phyloP scores from a whole-genome alignment of 2,888 invertebrate species.

The Lasioglossum villosulum region DNA sequence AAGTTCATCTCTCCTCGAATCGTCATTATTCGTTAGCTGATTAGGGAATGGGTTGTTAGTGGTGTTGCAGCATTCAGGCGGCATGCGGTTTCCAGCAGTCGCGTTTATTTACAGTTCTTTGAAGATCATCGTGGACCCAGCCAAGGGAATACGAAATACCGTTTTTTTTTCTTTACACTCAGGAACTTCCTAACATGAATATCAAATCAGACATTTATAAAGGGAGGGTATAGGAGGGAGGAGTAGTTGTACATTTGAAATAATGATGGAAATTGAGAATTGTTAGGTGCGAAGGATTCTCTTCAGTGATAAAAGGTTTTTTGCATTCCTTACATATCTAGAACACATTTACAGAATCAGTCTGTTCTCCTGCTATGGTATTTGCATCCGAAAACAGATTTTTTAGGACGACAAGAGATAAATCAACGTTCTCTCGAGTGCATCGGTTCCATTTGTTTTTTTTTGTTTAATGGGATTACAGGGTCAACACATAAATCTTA shows the following conservation, averaged over 20 bases:
- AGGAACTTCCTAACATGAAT: constrained; percentile 63
- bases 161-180: constrained; percentile 62
- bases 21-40: constrained; percentile 51
- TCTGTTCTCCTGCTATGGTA: constrained; percentile 48
- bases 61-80: constrained; percentile 82
- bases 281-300: constrained; percentile 44
- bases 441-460: constrained; percentile 53
- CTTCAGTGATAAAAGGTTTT: constrained; percentile 47
- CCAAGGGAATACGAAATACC: constrained; percentile 72
- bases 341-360: constrained; percentile 59
- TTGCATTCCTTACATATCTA: constrained; percentile 40
- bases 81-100: constrained; percentile 72
- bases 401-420: constrained; percentile 77
- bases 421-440: constrained; percentile 70
- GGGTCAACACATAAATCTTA: constrained; percentile 77
- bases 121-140: constrained; percentile 83
- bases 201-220: constrained; percentile 29
- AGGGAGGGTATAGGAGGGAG: constrained; percentile 42
- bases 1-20: constrained; percentile 44
- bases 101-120: constrained; percentile 82
- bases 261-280: constrained; percentile 24
- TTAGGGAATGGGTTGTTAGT: constrained; percentile 66
- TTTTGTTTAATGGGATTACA: constrained; percentile 73
- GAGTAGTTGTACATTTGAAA: constrained; percentile 49
- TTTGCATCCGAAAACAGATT: constrained; percentile 57